Base-by-base conservation (phyloP, 2,113 vertebrate species). In the Orcinus orca region DNA sequence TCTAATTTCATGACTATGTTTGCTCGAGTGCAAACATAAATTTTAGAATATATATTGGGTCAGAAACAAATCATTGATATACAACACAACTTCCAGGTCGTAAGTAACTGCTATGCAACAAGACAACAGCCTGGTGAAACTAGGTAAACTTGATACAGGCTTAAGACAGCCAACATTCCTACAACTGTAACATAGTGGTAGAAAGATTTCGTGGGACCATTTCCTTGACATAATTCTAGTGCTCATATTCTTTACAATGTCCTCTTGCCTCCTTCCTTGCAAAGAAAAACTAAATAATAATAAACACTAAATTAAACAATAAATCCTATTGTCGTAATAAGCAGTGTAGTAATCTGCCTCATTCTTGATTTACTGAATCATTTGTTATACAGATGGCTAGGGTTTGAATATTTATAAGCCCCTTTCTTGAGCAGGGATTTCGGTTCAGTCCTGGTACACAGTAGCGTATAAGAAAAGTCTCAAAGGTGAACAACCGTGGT, bases 291-390 rank as follows among this genome's bases (percentile, higher is more conserved):
- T 38, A 90, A 97, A 31, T 65, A 96, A 88, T 31, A 92, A 71
- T n/a, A 82, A 81, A 89, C 90, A 97, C 80, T 41, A 53, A 79
- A 76, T 17, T 65, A 55, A 92, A 86, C 44, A 76, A 3, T 90
- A 96, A 95, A 58, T 84, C 81, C 70, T 97, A 15, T n/a, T 97
- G 44, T 18, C 53, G 15, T 67, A 95, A 77, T 89, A 95, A 97
- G 47, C 58, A 87, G 47, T 67, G 2, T n/a, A 90, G n/a, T 77
- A 97, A 92, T 60, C 44, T 82, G 55, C n/a, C 90, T 89, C 47
- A 55, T 85, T 97, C 71, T 18, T 95, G n/a, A 90, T 95, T 97
- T 97, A 96, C n/a, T 65, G 70, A 97, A 91, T 94, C 83, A 87
- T 96, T 97, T 68, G 26, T 85, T 92, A 96, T 58, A 53, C 33